Conservation (phyloP, 1,140 invertebrate genomes). For the Cecropterus lyciades region DNA sequence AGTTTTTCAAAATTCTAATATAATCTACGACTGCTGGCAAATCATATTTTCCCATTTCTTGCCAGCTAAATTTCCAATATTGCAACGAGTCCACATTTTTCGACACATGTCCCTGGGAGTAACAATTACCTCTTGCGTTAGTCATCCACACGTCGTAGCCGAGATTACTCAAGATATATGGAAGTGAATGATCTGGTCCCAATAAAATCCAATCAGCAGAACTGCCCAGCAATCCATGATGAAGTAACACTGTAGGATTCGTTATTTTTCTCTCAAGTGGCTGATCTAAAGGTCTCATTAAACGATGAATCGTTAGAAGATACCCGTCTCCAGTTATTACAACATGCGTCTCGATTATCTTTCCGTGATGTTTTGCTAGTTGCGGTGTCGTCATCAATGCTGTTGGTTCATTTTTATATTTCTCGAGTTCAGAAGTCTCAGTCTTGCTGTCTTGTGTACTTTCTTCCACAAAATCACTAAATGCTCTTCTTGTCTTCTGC, state of each 20-base stretch:
- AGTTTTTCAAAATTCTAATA: constrained; percentile 84
- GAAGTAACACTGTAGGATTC: constrained; percentile 85
- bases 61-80: constrained; percentile 88
- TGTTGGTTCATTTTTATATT: constrained; percentile 46
- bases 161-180: constrained; percentile 85
- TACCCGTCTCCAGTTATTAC: constrained; percentile 84
- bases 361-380: constrained; percentile 86
- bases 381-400: constrained; percentile 72
- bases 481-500: constrained; percentile 38
- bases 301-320: constrained; percentile 86
- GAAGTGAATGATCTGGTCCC: constrained; percentile 86
- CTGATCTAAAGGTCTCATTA: constrained; percentile 72
- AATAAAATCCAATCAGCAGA: constrained; percentile 91
- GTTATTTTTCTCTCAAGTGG: constrained; percentile 35
- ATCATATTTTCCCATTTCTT: constrained; percentile 90
- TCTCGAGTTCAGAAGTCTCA: constrained; percentile 37
- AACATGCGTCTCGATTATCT: constrained; percentile 87
- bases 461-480: constrained; percentile 41
- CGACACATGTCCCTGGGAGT: constrained; percentile 83
- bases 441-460: constrained; percentile 37
- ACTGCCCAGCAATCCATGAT: constrained; percentile 91
- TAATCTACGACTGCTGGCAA: constrained; percentile 90
- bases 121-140: constrained; percentile 87
- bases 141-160: constrained; percentile 88
- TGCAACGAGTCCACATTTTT: constrained; percentile 69